phyloP scores from a whole-genome alignment of 2,113 vertebrate genomes.

The Panurus biarmicus region DNA sequence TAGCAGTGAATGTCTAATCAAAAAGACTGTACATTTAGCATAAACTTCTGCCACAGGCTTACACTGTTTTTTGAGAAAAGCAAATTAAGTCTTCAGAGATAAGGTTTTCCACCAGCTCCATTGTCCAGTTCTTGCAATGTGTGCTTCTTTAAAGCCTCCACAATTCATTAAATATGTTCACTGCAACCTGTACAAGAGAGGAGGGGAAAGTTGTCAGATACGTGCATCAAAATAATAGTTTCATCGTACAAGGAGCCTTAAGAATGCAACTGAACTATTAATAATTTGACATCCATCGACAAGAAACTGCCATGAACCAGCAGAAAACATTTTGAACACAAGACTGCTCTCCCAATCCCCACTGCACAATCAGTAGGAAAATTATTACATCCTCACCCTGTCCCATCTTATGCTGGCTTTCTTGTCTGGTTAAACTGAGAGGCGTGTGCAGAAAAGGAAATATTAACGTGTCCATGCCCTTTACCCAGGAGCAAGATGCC shows the following conservation, averaged over 20 bases:
- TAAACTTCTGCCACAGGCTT: not conserved
- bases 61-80: not conserved
- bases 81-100: not conserved
- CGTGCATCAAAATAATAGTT: not conserved
- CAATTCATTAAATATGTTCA: not conserved
- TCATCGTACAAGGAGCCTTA: not conserved
- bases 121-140: not conserved
- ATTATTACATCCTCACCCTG: not conserved
- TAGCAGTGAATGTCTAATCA: not conserved
- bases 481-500: not conserved
- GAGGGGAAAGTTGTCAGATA: not conserved
- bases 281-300: not conserved
- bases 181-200: not conserved
- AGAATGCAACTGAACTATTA: not conserved
- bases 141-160: not conserved
- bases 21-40: not conserved
- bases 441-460: not conserved
- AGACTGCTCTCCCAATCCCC: not conserved
- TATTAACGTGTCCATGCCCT: not conserved
- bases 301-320: not conserved
- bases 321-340: not conserved
- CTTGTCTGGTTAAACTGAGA: not conserved
- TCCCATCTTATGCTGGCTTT: accelerated
- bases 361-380: not conserved
- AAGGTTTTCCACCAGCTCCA: not conserved